Evolutionary conservation across 2,888 invertebrate species (phyloP), one percentile per base, ranked within the genome.

Genomic region (Hydriomena furcata): DNA sequence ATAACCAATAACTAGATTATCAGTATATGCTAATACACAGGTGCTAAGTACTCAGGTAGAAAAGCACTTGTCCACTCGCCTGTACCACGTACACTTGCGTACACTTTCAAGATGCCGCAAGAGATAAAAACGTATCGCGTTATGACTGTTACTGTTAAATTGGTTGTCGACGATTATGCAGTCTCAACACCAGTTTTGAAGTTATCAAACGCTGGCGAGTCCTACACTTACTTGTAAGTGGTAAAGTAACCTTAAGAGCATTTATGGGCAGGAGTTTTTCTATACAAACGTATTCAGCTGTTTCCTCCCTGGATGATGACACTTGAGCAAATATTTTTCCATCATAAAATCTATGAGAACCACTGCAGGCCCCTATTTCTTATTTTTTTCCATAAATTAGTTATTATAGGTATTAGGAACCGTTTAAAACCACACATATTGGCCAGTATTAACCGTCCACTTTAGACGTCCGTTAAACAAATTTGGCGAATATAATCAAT

Each of bases 61-160:
- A 41, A 34, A 17, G 5, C 7, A 56, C 44, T 61, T 61, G 5
- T 60, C 35, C 7, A n/a, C 10, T 0, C 38, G 41, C 7, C 50
- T 35, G 45, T 59, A 62, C 61, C 45, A 10, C 49, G 51, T 54
- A 60, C 75, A 71, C 78, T 76, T 83, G 84, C 82, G 84, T 82
- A 71, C 69, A 73, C 85, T 85, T 86, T 85, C 56, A 71, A 84
- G 87, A 87, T 87, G 63, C 65, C 65, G 65, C 61, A 59, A 41
- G 28, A 56, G 65, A 66, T 66, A 64, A 38, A 48, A 52, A 47
- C 45, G 54, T 54, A 58, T 52, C 55, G 47, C 50, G 51, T 56
- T 61, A 58, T 58, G 58, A 47, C 44, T 30, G 49, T 51, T 58
- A 58, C 56, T 57, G 58, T 55, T 55, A 58, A 58, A 61, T 61